Percentiles rank a stretch among this genome's conserved stretches.
phyloP scores from a whole-genome alignment of 2,797 vertebrate species.

The Acipenser oxyrinchus region DNA sequence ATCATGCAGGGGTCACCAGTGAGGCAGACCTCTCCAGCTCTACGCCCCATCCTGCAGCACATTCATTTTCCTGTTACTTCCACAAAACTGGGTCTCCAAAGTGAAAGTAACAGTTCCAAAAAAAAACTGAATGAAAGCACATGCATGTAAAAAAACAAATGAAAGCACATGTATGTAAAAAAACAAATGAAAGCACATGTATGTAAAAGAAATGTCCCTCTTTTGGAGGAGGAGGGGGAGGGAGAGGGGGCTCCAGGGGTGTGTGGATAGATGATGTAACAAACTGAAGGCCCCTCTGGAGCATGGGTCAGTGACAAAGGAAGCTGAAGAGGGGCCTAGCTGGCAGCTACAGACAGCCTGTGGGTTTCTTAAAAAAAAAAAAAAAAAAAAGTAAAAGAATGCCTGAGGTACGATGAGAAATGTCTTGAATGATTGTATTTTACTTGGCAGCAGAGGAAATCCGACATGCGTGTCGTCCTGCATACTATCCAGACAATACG shows the following conservation, averaged over 20 bases:
- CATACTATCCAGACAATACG: no score
- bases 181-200: slow-evolving; percentile 16
- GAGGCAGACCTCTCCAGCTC: slow-evolving; percentile 10
- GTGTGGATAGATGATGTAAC: slow-evolving; percentile 5
- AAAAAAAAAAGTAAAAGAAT: slow-evolving; percentile 4
- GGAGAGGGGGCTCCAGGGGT: neutral
- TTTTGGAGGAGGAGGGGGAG: neutral
- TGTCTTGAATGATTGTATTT: slow-evolving; percentile 22
- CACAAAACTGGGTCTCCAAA: slow-evolving; percentile 16
- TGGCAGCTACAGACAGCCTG: neutral
- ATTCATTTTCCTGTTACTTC: slow-evolving; percentile 23
- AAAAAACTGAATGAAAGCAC: slow-evolving; percentile 11
- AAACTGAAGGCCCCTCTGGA: slow-evolving; percentile 15
- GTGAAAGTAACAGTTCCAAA: slow-evolving; percentile 18
- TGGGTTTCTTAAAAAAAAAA: neutral
- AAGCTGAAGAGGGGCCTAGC: slow-evolving; percentile 4
- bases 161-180: slow-evolving; percentile 5
- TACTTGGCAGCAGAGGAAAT: neutral
- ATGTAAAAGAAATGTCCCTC: slow-evolving; percentile 1
- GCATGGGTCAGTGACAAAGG: slow-evolving; percentile 19
- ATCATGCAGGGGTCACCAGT: slow-evolving; percentile 22
- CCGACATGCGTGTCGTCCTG: no score
- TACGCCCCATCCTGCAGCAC: slow-evolving; percentile 4
- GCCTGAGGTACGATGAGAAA: slow-evolving; percentile 16
- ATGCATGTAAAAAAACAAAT: slow-evolving; percentile 3